Conservation (phyloP, 2,888 invertebrate genomes). For the Metacarcinus magister region DNA sequence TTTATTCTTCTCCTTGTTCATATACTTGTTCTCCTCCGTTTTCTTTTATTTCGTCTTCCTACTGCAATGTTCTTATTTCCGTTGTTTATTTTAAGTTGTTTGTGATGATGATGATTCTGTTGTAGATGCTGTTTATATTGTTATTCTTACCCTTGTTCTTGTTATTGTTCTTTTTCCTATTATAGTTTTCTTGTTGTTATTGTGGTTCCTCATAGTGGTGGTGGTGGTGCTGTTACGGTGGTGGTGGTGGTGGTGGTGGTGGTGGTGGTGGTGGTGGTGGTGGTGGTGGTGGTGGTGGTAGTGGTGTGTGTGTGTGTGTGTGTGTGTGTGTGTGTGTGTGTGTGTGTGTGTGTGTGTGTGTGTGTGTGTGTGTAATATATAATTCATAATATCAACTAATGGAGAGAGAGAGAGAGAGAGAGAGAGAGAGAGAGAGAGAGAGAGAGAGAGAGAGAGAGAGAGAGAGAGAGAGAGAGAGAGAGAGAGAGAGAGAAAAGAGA, state of each 20-base stretch:
- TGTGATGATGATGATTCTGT: too few species aligned
- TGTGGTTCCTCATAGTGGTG: background rate
- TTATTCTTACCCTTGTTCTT: too few species aligned
- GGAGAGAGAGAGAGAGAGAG: background rate
- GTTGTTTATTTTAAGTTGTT: too few species aligned
- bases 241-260: too few species aligned
- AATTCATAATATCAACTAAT: background rate
- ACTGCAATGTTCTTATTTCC: too few species aligned
- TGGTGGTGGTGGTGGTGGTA: background rate
- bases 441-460: conserved; percentile 61
- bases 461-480: conserved; percentile 59
- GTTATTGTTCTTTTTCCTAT: background rate
- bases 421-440: conserved; percentile 38
- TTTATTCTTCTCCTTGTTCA: too few species aligned
- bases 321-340: conserved; percentile 26
- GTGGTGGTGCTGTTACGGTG: too few species aligned
- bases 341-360: conserved; percentile 26
- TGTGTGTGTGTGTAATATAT: background rate
- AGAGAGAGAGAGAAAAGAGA: conserved; percentile 11
- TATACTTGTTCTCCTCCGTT: too few species aligned
- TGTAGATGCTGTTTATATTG: too few species aligned
- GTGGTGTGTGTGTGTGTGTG: conserved; percentile 26
- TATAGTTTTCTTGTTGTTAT: background rate
- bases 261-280: too few species aligned
- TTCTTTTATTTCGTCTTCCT: too few species aligned